A percentile compares a stretch with the other conserved stretches of the same genome.
phyloP scores from a whole-genome alignment of 2,888 invertebrate species.

The Heliconius sara region DNA sequence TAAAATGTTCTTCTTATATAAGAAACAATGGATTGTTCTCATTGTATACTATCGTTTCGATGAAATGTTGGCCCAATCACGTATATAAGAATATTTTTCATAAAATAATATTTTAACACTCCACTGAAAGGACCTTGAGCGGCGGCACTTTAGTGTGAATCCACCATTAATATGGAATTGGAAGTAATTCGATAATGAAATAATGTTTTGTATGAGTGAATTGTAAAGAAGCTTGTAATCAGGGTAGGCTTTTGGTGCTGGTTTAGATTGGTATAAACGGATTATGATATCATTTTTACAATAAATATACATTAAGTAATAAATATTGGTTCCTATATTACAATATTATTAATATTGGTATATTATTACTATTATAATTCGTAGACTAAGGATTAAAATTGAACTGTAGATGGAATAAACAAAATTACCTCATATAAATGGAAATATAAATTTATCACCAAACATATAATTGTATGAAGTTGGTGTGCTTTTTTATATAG shows the following conservation, averaged over 20 bases:
- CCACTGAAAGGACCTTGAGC: too few species aligned
- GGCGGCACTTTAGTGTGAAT: too few species aligned
- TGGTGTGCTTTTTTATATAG: conserved; percentile 28
- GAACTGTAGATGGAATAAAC: conserved; percentile 23
- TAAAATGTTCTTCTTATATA: too few species aligned
- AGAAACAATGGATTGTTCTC: too few species aligned
- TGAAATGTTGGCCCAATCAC: too few species aligned
- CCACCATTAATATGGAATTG: not conserved
- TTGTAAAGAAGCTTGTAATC: conserved; percentile 47
- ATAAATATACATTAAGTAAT: conserved; percentile 7
- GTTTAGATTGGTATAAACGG: conserved; percentile 39
- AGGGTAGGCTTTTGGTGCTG: conserved; percentile 72
- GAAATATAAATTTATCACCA: conserved; percentile 12
- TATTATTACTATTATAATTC: not conserved
- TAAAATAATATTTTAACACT: too few species aligned
- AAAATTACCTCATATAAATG: conserved; percentile 36
- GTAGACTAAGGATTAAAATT: conserved; percentile 12
- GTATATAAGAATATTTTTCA: too few species aligned
- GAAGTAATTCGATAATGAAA: not conserved
- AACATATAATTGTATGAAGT: conserved; percentile 19
- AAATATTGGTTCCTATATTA: conserved; percentile 23
- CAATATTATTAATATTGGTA: not conserved
- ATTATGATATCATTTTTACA: conserved; percentile 19
- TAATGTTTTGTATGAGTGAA: not conserved
- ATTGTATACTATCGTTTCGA: too few species aligned